These are phyloP conservation scores for Antigone vipio DNA, from an alignment of 2,113 vertebrate species.

Conservation along the genomic window DNA sequence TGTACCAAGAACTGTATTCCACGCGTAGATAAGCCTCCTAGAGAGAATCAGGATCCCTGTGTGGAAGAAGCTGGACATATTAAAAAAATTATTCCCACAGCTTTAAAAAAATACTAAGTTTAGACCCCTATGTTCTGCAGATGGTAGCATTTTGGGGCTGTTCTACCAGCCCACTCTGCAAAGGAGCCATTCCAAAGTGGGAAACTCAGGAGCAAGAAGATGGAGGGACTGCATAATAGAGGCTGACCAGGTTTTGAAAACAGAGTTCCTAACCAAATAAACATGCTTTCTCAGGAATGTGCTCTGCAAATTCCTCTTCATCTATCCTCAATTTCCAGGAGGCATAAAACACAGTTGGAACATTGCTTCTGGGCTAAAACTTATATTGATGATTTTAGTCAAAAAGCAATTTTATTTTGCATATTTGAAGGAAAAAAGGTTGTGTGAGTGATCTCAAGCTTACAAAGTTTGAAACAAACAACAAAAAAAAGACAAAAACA, in stretches of 20 bases:
- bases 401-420: slow-evolving; percentile 15
- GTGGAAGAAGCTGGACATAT: neutral
- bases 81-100: neutral
- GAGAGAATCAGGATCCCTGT: neutral
- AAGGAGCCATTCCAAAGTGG: neutral
- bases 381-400: neutral
- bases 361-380: neutral
- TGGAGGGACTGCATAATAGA: neutral
- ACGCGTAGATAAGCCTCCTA: neutral
- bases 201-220: neutral
- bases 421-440: neutral
- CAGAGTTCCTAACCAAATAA: neutral
- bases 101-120: neutral
- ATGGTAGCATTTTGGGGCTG: neutral
- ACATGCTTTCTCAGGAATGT: neutral
- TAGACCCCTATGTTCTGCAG: neutral
- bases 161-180: neutral
- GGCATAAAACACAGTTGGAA: neutral
- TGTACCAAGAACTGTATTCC: neutral
- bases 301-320: neutral
- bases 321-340: neutral
- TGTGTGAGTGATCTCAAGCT: neutral
- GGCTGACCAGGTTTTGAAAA: neutral
- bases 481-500: neutral
- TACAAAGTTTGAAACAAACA: slow-evolving; percentile 2